Conservation (phyloP, 2,888 invertebrate genomes). For the Melitaea athalia region DNA sequence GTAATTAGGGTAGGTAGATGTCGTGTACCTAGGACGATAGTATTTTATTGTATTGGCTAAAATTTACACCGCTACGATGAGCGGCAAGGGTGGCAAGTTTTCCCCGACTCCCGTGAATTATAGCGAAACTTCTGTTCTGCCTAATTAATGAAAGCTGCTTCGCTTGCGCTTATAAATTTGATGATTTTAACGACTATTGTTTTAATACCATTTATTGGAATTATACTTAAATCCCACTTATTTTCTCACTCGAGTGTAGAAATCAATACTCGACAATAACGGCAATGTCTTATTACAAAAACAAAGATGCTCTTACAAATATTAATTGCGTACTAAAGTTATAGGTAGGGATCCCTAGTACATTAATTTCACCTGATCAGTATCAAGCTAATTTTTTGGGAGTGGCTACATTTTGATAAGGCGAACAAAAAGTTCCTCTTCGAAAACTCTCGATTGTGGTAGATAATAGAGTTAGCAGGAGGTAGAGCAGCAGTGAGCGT, state of each 20-base stretch:
- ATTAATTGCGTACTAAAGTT: too few species aligned
- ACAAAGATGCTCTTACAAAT: too few species aligned
- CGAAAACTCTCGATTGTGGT: too few species aligned
- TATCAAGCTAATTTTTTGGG: too few species aligned
- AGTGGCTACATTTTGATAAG: too few species aligned
- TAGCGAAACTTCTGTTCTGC: slow-evolving; percentile 78
- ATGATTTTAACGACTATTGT: slow-evolving; percentile 54
- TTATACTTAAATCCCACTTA: slow-evolving; percentile 2
- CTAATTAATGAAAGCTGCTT: slow-evolving; percentile 79
- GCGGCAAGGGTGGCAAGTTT: slow-evolving; percentile 70
- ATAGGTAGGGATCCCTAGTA: too few species aligned
- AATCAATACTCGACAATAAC: not conserved
- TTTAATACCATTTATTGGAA: slow-evolving; percentile 28
- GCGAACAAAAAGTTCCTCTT: too few species aligned
- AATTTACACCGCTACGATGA: slow-evolving; percentile 72
- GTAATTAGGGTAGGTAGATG: slow-evolving; percentile 70
- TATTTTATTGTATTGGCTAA: slow-evolving; percentile 80
- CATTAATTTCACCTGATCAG: too few species aligned
- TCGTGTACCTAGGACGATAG: slow-evolving; percentile 64
- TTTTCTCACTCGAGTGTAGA: not conserved
- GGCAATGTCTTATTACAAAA: too few species aligned
- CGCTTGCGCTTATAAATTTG: slow-evolving; percentile 61
- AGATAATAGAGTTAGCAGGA: too few species aligned
- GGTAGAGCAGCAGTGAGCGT: too few species aligned
- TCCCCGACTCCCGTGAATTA: slow-evolving; percentile 71